Base-by-base conservation (phyloP, 2,113 vertebrate species). In the Dipodomys stephensi region DNA sequence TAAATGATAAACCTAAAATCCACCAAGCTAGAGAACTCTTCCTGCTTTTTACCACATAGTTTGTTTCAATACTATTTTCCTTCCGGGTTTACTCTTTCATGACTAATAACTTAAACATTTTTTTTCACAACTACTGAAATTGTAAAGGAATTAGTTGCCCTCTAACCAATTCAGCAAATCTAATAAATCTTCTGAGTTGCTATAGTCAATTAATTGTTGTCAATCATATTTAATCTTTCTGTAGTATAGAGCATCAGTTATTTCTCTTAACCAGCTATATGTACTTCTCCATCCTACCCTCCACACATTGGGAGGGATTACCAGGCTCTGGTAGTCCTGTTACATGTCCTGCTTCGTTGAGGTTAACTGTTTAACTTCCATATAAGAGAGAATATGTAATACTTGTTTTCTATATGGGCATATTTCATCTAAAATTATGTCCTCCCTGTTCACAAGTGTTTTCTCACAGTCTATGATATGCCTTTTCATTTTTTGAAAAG, bases 81-180 rank as follows among this genome's bases (percentile, higher is more conserved):
- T 20, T 91, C 64, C 9, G 57, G 7, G 53, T 84, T n/a, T 78
- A 6, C 35, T 35, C 4, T 25, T 93, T 87, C 30, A 7, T 91
- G 53, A 28, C 69, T 85, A 82, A 86, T 81, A 82, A 16, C 28
- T 74, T 85, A 30, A 85, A 12, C 25, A 86, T 68, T 91, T 91
- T 73, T 91, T 91, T 91, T 89, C 49, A 77, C 27, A 92, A 6
- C 28, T 80, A 23, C 62, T 86, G 46, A 90, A 81, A 32, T 93
- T 93, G 88, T 53, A 91, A 92, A 53, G 72, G 7, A 35, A 74
- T 60, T 68, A 35, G 72, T 84, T 77, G n/a, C 49, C 69, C 30
- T 60, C 4, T 7, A 86, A 53, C 23, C 19, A 90, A 57, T 49
- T 49, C 49, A 49, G 49, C 12, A 49, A 11, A 49, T 49, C 8